phyloP scores from a whole-genome alignment of 2,113 vertebrate genomes.

The Ptilorrhoa leucosticta region DNA sequence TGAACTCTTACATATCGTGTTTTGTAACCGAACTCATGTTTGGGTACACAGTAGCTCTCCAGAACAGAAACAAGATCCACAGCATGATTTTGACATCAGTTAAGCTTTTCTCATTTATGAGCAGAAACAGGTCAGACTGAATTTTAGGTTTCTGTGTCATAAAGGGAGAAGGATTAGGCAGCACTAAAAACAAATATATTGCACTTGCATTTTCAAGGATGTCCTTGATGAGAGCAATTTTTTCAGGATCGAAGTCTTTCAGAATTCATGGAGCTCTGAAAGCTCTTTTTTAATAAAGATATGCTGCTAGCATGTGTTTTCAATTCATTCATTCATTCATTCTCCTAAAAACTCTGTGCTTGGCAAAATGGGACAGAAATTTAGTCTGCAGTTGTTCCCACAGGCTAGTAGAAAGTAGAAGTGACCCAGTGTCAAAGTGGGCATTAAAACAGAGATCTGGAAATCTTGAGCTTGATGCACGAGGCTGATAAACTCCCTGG shows the following conservation, averaged over 20 bases:
- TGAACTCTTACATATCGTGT: not conserved
- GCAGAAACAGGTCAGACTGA: not conserved
- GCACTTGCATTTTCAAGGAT: not conserved
- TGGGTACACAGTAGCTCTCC: not conserved
- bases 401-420: not conserved
- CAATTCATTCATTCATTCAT: not conserved
- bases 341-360: not conserved
- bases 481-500: not conserved
- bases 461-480: not conserved
- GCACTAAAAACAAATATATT: not conserved
- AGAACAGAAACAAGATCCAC: not conserved
- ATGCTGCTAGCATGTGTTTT: not conserved
- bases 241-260: not conserved
- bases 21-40: not conserved
- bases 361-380: not conserved
- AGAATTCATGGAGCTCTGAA: not conserved
- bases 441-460: not conserved
- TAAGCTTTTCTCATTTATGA: not conserved
- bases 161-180: not conserved
- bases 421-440: not conserved
- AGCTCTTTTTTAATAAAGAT: not conserved
- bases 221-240: not conserved
- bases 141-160: not conserved
- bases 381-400: not conserved
- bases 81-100: not conserved